Percentiles rank a stretch among this genome's conserved stretches.
Conservation (phyloP, 1,140 invertebrate genomes). For the Thaumetopoea pityocampa region DNA sequence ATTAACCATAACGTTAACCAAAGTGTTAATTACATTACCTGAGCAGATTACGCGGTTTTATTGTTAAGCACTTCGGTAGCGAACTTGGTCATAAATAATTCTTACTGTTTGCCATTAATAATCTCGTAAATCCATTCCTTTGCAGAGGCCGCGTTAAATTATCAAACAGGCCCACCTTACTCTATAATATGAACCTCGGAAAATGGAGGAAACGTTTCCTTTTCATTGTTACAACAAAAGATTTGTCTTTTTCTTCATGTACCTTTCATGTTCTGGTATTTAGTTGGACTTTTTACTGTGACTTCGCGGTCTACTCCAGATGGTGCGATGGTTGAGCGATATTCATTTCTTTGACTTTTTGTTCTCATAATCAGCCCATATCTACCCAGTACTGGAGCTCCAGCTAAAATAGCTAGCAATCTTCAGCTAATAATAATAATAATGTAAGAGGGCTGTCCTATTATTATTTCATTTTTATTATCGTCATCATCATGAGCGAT, state of each 20-base stretch:
- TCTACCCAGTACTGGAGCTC: too few relatives aligned
- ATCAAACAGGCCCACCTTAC: conserved; percentile 15
- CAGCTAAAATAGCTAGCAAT: too few relatives aligned
- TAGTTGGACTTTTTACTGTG: conserved; percentile 44
- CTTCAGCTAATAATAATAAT: too few relatives aligned
- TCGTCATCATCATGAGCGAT: too few relatives aligned
- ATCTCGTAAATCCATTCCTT: conserved; percentile 13
- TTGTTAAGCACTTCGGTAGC: conserved; percentile 15
- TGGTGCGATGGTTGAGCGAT: not conserved
- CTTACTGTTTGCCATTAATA: conserved; percentile 19
- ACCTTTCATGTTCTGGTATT: conserved; percentile 39
- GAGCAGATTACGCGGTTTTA: conserved; percentile 18
- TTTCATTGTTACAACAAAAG: conserved; percentile 48
- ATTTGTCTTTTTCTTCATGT: too few relatives aligned
- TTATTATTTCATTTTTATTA: too few relatives aligned
- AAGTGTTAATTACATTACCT: conserved; percentile 13
- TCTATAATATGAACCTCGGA: conserved; percentile 15
- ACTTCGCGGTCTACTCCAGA: not conserved
- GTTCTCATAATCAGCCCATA: conserved; percentile 6
- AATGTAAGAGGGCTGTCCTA: too few relatives aligned
- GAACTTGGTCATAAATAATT: conserved; percentile 18
- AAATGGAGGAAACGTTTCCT: conserved; percentile 51
- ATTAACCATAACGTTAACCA: conserved; percentile 6
- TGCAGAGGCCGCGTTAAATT: conserved; percentile 9
- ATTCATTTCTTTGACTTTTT: not conserved